These are phyloP conservation scores for Nezara viridula DNA, from an alignment of 2,888 invertebrate species.

Conservation along the genomic window DNA sequence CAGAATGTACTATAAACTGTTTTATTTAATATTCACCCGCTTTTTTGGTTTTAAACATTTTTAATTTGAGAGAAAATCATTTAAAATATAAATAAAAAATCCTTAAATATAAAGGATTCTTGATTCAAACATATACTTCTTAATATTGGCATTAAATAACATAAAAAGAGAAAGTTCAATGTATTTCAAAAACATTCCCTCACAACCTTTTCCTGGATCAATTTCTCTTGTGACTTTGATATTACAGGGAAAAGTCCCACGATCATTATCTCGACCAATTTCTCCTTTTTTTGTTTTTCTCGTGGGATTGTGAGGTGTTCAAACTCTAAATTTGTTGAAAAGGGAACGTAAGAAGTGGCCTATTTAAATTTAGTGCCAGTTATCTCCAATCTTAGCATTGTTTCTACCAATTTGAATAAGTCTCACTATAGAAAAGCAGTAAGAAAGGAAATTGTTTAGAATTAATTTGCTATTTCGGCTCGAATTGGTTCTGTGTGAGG, in stretches of 20 bases:
- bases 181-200: neutral
- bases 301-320: constrained; percentile 15
- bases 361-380: constrained; percentile 2
- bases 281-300: neutral
- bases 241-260: constrained; percentile 15
- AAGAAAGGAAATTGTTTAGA: constrained; percentile 13
- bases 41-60: too few species aligned
- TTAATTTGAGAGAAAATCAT: too few species aligned
- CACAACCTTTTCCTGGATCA: neutral
- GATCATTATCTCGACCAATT: neutral
- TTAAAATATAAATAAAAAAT: too few species aligned
- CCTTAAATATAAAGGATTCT: too few species aligned
- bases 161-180: neutral
- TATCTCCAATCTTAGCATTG: constrained; percentile 7
- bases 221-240: neutral
- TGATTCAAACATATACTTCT: too few species aligned
- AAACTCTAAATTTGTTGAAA: neutral
- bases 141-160: neutral
- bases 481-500: neutral
- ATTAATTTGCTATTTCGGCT: constrained; percentile 33
- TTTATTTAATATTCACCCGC: too few species aligned
- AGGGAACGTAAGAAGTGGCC: neutral
- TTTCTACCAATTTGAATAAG: neutral
- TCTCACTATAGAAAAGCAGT: neutral
- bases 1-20: too few species aligned